Conservation (phyloP, 1,140 invertebrate genomes). For the Tetramorium alpestre region DNA sequence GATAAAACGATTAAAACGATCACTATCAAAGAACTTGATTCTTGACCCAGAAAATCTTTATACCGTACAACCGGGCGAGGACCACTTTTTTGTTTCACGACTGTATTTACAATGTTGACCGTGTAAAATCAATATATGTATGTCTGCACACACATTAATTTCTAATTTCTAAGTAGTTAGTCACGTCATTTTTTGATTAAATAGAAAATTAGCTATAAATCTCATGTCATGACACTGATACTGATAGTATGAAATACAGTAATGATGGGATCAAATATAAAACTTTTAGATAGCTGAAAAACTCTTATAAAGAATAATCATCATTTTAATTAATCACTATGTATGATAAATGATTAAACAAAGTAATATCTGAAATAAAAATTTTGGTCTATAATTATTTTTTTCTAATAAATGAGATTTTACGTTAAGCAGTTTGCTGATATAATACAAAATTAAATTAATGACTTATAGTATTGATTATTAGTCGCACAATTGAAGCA, state of each 20-base stretch:
- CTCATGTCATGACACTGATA: neutral
- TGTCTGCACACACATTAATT: neutral
- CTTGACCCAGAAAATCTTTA: conserved; percentile 82
- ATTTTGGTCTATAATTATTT: neutral
- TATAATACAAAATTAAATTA: neutral
- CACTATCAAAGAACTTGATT: conserved; percentile 82
- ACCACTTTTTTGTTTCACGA: conserved; percentile 82
- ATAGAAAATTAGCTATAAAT: conserved; percentile 16
- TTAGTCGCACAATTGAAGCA: neutral
- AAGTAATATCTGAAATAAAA: neutral
- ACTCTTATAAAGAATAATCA: neutral
- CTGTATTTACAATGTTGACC: conserved; percentile 74
- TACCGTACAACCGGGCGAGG: conserved; percentile 75
- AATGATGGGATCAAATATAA: neutral
- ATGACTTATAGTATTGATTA: neutral
- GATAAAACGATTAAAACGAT: conserved; percentile 63
- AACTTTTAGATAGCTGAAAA: neutral
- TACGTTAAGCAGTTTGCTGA: neutral
- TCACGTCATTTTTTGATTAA: conserved; percentile 56
- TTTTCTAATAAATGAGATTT: neutral
- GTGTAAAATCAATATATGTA: neutral
- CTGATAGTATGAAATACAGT: neutral
- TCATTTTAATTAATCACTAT: neutral
- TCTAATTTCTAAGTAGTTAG: conserved; percentile 49
- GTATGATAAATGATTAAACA: neutral